phyloP scores from a whole-genome alignment of 2,797 vertebrate genomes.

The Zonotrichia albicollis region DNA sequence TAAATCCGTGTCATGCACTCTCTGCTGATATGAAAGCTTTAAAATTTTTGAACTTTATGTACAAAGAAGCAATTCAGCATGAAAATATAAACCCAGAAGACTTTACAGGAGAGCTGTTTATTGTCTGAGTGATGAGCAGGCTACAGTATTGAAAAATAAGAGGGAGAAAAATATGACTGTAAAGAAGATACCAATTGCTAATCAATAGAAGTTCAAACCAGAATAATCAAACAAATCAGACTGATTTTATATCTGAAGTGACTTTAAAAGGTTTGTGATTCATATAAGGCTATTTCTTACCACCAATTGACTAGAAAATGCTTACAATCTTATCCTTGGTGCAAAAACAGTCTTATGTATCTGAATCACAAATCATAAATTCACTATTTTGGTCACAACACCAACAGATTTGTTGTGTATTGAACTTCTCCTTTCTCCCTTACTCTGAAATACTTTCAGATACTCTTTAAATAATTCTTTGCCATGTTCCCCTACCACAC shows the following conservation, averaged over 20 bases:
- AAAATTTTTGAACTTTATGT: not conserved
- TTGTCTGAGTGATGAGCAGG: not conserved
- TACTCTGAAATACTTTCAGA: not conserved
- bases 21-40: not conserved
- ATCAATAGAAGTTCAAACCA: not conserved
- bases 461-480: not conserved
- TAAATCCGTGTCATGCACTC: not conserved
- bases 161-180: not conserved
- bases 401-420: not conserved
- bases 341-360: not conserved
- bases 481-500: not conserved
- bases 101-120: not conserved
- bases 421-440: not conserved
- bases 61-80: constrained; percentile 23
- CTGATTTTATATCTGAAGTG: not conserved
- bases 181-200: not conserved
- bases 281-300: not conserved
- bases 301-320: not conserved
- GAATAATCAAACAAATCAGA: not conserved
- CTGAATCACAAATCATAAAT: not conserved
- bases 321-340: not conserved
- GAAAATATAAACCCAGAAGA: constrained; percentile 1
- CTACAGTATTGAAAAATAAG: not conserved
- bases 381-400: not conserved
- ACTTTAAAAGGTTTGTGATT: not conserved